phyloP scores from a whole-genome alignment of 2,888 invertebrate species.

The Agriopis aurantiaria region DNA sequence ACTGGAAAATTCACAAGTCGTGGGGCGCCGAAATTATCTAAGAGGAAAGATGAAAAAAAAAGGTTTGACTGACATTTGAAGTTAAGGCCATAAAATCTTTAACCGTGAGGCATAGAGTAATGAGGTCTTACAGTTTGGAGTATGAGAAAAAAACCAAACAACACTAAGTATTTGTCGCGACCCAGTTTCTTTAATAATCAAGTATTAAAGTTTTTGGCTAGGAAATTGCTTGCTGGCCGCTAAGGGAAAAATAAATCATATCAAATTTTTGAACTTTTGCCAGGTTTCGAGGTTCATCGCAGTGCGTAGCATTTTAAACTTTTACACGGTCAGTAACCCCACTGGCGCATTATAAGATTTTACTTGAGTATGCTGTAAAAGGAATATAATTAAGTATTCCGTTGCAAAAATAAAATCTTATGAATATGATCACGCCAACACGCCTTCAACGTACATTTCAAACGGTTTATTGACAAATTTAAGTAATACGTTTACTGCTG shows the following conservation, averaged over 20 bases:
- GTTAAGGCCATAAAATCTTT: no score
- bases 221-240: slow-evolving; percentile 21
- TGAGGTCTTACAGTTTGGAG: slow-evolving; percentile 5
- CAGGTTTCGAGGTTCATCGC: slow-evolving; percentile 47
- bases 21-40: no score
- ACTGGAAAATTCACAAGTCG: no score
- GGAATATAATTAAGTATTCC: background rate
- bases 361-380: background rate
- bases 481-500: no score
- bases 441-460: no score
- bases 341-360: background rate
- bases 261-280: slow-evolving; percentile 56
- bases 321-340: slow-evolving; percentile 50
- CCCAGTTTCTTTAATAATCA: slow-evolving; percentile 18
- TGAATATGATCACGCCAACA: background rate
- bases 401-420: background rate
- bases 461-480: no score
- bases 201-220: slow-evolving; percentile 36
- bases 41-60: no score
- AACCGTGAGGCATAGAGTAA: no score
- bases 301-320: slow-evolving; percentile 42
- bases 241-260: slow-evolving; percentile 38
- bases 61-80: no score
- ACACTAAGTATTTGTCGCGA: slow-evolving; percentile 6
- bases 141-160: slow-evolving; percentile 6